phyloP scores from a whole-genome alignment of 1,140 invertebrate species.

The Saxidomus purpurata region DNA sequence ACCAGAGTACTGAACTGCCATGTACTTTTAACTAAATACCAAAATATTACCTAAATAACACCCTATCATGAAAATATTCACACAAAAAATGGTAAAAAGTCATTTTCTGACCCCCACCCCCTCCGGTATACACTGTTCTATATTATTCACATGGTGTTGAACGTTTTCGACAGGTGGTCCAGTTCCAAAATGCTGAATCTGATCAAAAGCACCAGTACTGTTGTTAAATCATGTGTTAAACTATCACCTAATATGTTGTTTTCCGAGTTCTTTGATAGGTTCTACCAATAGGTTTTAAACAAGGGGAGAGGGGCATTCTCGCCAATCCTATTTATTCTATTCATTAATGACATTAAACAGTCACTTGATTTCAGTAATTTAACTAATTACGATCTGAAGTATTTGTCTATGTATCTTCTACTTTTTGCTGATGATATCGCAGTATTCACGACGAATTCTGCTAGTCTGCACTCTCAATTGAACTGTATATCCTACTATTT shows the following conservation, averaged over 20 bases:
- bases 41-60: too few relatives aligned
- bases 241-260: constrained; percentile 23
- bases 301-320: constrained; percentile 66
- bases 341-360: constrained; percentile 57
- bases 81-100: too few relatives aligned
- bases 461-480: not conserved
- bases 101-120: too few relatives aligned
- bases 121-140: too few relatives aligned
- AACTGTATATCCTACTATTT: too few relatives aligned
- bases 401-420: not conserved
- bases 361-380: not conserved
- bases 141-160: too few relatives aligned
- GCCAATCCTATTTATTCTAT: constrained; percentile 63
- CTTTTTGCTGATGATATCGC: constrained; percentile 38
- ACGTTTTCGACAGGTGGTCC: too few relatives aligned
- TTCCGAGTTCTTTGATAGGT: constrained; percentile 27
- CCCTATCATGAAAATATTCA: too few relatives aligned
- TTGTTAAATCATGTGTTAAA: constrained; percentile 54
- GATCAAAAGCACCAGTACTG: too few relatives aligned
- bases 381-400: not conserved
- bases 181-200: too few relatives aligned
- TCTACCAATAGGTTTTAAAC: constrained; percentile 41
- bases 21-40: too few relatives aligned
- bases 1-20: too few relatives aligned
- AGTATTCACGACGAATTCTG: not conserved